Percentiles rank a stretch among this genome's conserved stretches.
Evolutionary conservation across 2,888 invertebrate genomes (phyloP).

Genomic region (Watsonalla binaria): DNA sequence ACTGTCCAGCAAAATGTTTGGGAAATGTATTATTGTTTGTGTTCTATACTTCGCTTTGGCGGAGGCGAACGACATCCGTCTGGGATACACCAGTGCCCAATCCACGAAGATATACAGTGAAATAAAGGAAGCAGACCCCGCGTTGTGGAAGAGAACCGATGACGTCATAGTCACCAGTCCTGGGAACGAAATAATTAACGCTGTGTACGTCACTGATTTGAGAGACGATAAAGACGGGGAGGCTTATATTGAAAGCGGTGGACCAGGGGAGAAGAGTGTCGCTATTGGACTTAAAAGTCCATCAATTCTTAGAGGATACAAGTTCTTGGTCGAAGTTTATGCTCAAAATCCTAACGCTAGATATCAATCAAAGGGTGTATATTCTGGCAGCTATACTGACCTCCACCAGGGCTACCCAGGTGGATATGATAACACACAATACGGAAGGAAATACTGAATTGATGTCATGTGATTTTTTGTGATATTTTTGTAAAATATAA

Average conservation of each 20-base stretch:
- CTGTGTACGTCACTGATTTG: conserved; percentile 54
- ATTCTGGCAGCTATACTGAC: conserved; percentile 11
- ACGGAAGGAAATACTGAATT: conserved; percentile 38
- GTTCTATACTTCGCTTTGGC: conserved; percentile 7
- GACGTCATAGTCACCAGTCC: conserved; percentile 46
- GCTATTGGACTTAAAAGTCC: conserved; percentile 58
- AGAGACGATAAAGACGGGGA: conserved; percentile 57
- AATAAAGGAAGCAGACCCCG: conserved; percentile 53
- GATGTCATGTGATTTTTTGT: conserved; percentile 7
- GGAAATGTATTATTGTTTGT: conserved; percentile 2
- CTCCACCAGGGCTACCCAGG: too few relatives aligned
- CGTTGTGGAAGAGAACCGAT: conserved; percentile 58
- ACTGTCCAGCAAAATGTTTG: conserved; percentile 9
- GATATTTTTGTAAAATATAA: conserved; percentile 1
- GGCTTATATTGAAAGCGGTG: conserved; percentile 52
- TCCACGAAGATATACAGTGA: conserved; percentile 53
- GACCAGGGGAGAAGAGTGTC: conserved; percentile 52
- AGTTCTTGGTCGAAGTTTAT: conserved; percentile 58
- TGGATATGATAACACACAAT: conserved; percentile 31
- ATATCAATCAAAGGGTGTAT: conserved; percentile 39
- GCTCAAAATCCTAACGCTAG: conserved; percentile 32
- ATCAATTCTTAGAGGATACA: conserved; percentile 55
- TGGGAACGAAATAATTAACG: conserved; percentile 50
- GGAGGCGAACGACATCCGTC: conserved; percentile 27
- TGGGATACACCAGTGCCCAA: conserved; percentile 28